These are phyloP conservation scores for Apostichopus leukothele DNA, from an alignment of 53 echinoderm and acorn worm species.

Conservation along the genomic window DNA sequence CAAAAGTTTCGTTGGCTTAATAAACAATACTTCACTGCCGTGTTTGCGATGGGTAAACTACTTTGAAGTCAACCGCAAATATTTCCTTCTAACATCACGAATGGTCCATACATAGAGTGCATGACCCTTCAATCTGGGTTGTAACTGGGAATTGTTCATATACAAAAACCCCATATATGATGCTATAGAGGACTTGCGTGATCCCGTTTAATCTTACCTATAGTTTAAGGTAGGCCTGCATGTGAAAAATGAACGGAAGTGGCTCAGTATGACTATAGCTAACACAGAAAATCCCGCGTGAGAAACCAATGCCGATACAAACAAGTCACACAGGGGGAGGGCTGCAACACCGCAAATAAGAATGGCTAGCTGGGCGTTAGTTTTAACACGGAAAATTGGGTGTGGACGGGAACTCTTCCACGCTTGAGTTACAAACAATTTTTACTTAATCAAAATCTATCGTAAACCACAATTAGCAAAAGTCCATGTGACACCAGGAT, in stretches of 20 bases:
- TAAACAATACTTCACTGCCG: slow-evolving; percentile 12
- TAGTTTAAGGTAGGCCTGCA: not conserved
- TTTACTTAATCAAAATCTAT: slow-evolving; percentile 24
- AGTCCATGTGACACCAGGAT: no score
- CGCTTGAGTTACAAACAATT: slow-evolving; percentile 44
- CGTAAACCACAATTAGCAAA: not conserved
- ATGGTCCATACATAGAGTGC: not conserved
- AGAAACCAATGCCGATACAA: slow-evolving; percentile 18
- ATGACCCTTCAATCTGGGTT: not conserved
- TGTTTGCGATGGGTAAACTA: slow-evolving; percentile 33
- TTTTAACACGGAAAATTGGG: slow-evolving; percentile 42
- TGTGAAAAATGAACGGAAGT: slow-evolving; percentile 2
- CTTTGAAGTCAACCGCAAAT: slow-evolving; percentile 30
- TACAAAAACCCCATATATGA: not conserved
- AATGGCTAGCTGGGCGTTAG: slow-evolving; percentile 19
- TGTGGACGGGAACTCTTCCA: slow-evolving; percentile 30
- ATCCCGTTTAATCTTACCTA: not conserved
- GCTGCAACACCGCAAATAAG: slow-evolving; percentile 1
- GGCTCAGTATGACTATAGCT: not conserved
- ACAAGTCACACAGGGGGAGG: slow-evolving; percentile 32
- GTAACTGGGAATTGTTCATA: no score
- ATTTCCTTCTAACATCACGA: slow-evolving; percentile 19
- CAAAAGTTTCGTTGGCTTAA: slow-evolving; percentile 11
- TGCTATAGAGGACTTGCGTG: not conserved
- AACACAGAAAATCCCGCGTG: not conserved